phyloP scores from a whole-genome alignment of 1,140 invertebrate species.

The Colletes gigas region DNA sequence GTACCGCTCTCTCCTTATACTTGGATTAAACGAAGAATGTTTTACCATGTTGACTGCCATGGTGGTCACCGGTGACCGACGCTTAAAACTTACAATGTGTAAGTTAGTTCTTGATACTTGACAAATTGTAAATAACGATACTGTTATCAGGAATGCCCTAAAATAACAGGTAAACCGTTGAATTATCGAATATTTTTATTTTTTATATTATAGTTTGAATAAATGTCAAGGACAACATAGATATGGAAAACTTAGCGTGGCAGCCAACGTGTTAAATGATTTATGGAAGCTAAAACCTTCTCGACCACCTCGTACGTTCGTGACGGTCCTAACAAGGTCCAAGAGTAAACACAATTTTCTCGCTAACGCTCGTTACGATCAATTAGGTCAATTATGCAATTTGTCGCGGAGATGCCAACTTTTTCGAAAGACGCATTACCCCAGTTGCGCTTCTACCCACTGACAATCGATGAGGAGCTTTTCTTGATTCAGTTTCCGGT shows the following conservation, averaged over 20 bases:
- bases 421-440: conserved; percentile 54
- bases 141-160: too few species aligned
- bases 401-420: conserved; percentile 29
- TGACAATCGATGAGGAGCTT: conserved; percentile 17
- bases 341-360: background rate
- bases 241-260: too few species aligned
- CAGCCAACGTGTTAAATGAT: background rate
- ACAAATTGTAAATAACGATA: too few species aligned
- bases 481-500: background rate
- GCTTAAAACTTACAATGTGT: too few species aligned
- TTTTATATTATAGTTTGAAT: too few species aligned
- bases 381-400: conserved; percentile 62
- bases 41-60: too few species aligned
- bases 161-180: too few species aligned
- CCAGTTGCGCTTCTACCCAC: conserved; percentile 7
- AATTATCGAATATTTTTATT: too few species aligned
- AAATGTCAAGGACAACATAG: too few species aligned
- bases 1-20: conserved; percentile 17
- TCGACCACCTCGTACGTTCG: background rate
- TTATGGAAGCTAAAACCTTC: background rate
- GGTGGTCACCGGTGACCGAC: too few species aligned
- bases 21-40: background rate
- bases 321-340: background rate
- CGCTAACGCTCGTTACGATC: conserved; percentile 16
- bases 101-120: too few species aligned